Evolutionary conservation across 1,140 invertebrate genomes (phyloP).

Genomic region (Tetragonula clypearis): DNA sequence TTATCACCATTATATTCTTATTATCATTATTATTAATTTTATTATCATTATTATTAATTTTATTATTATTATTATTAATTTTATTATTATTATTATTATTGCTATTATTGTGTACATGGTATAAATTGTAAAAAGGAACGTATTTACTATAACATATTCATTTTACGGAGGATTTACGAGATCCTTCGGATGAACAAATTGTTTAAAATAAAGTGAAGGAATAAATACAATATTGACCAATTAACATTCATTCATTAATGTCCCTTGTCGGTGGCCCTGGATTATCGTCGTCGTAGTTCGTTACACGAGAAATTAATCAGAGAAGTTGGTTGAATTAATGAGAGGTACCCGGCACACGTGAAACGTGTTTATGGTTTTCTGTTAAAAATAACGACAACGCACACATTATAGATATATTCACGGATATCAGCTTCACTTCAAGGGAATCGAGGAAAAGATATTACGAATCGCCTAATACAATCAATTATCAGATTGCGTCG

Average conservation of each 20-base stretch:
- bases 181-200: constrained; percentile 73
- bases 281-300: neutral
- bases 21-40: constrained; percentile 67
- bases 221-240: constrained; percentile 76
- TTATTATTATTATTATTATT: constrained; percentile 67
- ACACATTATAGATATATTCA: too few species aligned
- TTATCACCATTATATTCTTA: constrained; percentile 64
- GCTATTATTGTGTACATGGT: constrained; percentile 75
- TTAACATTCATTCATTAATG: constrained; percentile 36
- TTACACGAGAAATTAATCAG: too few species aligned
- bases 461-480: too few species aligned
- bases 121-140: constrained; percentile 76
- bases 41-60: constrained; percentile 62
- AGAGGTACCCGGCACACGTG: too few species aligned
- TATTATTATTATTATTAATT: constrained; percentile 61
- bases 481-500: too few species aligned
- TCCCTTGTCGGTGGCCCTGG: neutral
- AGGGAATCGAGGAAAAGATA: too few species aligned
- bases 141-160: constrained; percentile 78
- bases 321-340: too few species aligned
- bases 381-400: too few species aligned
- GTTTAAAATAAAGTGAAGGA: constrained; percentile 75
- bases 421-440: too few species aligned
- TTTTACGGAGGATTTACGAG: constrained; percentile 67
- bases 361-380: too few species aligned